A percentile compares a stretch with the other conserved stretches of the same genome.
Conservation (phyloP, 2,113 vertebrate genomes). For the Epinephelus moara region DNA sequence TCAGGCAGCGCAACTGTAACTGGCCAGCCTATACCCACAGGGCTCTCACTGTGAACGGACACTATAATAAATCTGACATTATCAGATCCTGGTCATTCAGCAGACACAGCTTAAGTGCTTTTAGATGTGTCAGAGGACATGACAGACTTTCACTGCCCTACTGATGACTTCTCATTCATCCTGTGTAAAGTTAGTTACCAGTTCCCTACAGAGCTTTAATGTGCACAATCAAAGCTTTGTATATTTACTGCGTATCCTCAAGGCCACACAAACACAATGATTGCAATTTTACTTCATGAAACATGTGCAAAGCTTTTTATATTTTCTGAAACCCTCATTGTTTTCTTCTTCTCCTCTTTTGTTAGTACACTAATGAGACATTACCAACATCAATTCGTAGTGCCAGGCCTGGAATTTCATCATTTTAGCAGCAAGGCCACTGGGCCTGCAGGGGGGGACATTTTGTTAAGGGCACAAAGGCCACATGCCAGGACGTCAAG, state of each 20-base stretch:
- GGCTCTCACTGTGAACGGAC: constrained; percentile 61
- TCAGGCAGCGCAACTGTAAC: constrained; percentile 52
- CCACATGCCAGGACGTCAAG: too few relatives aligned
- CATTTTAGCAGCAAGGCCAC: too few relatives aligned
- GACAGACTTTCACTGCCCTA: constrained; percentile 65
- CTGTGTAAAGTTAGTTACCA: constrained; percentile 71
- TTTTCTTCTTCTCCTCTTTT: neutral
- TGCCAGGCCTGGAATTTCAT: too few relatives aligned
- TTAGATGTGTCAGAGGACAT: constrained; percentile 77
- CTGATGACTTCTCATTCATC: constrained; percentile 73
- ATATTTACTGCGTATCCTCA: constrained; percentile 37
- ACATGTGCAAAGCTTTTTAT: constrained; percentile 5
- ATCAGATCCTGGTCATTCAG: constrained; percentile 76
- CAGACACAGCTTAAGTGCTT: constrained; percentile 77
- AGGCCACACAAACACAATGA: constrained; percentile 2
- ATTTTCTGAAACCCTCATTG: neutral
- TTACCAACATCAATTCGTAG: too few relatives aligned
- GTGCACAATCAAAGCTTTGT: constrained; percentile 50
- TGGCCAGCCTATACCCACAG: constrained; percentile 54
- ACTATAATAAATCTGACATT: constrained; percentile 79
- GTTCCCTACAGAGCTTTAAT: constrained; percentile 61
- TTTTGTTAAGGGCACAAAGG: too few relatives aligned
- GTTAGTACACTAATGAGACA: neutral
- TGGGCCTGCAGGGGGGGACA: too few relatives aligned
- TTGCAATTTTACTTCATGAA: constrained; percentile 21